Base-by-base conservation (phyloP, 1,140 invertebrate species). In the Cydia amplana region DNA sequence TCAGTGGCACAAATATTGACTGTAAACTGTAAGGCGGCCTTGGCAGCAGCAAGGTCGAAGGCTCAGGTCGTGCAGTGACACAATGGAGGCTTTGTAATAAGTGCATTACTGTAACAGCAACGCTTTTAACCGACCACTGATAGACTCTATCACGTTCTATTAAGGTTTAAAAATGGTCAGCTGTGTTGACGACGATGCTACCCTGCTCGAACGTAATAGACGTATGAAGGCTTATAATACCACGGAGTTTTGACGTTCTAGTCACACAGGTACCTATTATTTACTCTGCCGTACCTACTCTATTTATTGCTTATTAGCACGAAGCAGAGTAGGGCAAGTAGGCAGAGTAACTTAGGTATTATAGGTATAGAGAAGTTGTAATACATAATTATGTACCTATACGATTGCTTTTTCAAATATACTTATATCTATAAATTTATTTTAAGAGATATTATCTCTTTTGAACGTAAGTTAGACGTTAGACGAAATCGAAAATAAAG, bases 11-110 rank as follows among this genome's bases (percentile, higher is more conserved):
- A 81, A 83, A 83, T 80, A 80, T 81, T 78, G 76, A 51, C 74
- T 74, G 5, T 77, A 77, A 83, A n/a, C n/a, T 23, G 28, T 3
- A n/a, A n/a, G n/a, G 25, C 77, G 83, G 83, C 86, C 87, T 87
- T 87, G 83, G 70, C 28, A 40, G 78, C 76, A 83, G 81, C 84
- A 87, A 89, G 87, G 87, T 85, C 84, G 81, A 74, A 81, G 80
- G 65, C 65, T 65, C 25, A 4, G 55, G 55, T 60, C 28, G 32
- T 70, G 65, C 65, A 70, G 65, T 70, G 65, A 70, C 36, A 70
- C 65, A 70, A 70, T 43, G 18, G 64, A 65, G 65, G 65, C 65
- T n/a, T 70, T 70, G 65, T 70, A 36, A 36, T 70, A 36, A 36
- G 28, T 70, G 65, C 65, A 70, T 40, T 18, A 40, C 18, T 60